Percentiles rank a stretch among this genome's conserved stretches.
Evolutionary conservation across 2,888 invertebrate genomes (phyloP).

Genomic region (Zaprionus obscuricornis): DNA sequence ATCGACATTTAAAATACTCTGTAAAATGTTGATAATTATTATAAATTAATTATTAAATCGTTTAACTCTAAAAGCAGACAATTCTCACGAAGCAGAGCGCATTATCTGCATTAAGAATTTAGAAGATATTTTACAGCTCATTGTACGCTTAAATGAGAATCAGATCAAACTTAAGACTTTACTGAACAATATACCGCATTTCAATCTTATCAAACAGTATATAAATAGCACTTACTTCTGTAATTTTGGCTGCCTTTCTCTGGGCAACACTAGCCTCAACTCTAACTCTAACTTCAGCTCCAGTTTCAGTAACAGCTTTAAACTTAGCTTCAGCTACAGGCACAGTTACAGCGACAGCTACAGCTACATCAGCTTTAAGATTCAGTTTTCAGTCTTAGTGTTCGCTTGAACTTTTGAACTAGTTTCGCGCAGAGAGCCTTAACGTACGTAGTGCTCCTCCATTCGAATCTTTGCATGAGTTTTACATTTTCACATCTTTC

Average conservation of each 20-base stretch:
- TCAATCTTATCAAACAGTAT: not conserved
- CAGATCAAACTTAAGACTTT: too few species aligned
- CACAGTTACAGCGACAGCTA: not conserved
- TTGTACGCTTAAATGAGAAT: too few species aligned
- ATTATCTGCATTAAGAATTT: too few species aligned
- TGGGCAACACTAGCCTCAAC: constrained; percentile 14
- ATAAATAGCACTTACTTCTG: not conserved
- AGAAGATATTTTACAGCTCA: too few species aligned
- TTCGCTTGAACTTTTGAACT: constrained; percentile 79
- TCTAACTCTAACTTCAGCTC: too few species aligned
- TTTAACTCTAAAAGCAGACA: too few species aligned
- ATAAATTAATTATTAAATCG: too few species aligned
- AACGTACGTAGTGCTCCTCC: constrained; percentile 50
- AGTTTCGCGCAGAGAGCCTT: constrained; percentile 57
- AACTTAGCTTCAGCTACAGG: not conserved
- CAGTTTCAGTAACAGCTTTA: not conserved
- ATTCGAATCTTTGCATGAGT: constrained; percentile 66
- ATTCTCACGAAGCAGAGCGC: too few species aligned
- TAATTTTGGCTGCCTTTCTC: constrained; percentile 59
- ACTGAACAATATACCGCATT: constrained; percentile 3
- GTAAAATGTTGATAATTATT: not conserved
- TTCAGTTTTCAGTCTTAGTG: constrained; percentile 37
- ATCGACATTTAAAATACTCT: not conserved
- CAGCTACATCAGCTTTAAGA: constrained; percentile 14
- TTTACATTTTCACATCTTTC: constrained; percentile 68